Evolutionary conservation across 2,113 vertebrate genomes (phyloP), one percentile per base, ranked within the genome.

Genomic region (Empidonax alnorum): DNA sequence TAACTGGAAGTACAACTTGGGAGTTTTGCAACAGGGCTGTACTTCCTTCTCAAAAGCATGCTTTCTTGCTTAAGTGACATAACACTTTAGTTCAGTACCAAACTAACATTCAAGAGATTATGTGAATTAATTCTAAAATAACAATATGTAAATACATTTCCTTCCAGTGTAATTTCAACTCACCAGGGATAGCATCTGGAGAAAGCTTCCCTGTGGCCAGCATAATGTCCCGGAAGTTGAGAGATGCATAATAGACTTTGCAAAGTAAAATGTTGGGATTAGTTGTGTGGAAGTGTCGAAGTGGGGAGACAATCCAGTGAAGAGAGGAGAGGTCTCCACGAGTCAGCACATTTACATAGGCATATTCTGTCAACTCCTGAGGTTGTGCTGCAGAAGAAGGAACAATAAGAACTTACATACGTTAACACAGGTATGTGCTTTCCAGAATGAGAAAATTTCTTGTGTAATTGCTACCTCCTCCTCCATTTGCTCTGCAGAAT

Each of bases 141-240:
- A 22, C 3, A 53, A 56, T 2, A 44, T 9, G 18, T 10, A 49
- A 73, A 50, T 35, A 50, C 5, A 21, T 75, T 73, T 80, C 87
- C 37, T 62, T 73, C 33, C 33, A 49, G 28, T 13, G 58, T 21
- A 37, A 46, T 65, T 83, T 68, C 50, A 93, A 88, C 82, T 41
- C 92, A 99, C 99, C 99, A 98, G 99, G 99, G 74, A 99, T 99
- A 79, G 99, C 98, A 8, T 99, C 99, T 1, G 99, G 98, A 14
- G 99, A 98, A 61, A 99, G 98, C 89, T 99, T 99, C 84, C 99
- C 99, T 0, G 99, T 99, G 76, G 99, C 99, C 93, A 99, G 96
- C 99, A 99, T 99, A 80, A 99, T 98, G 79, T 99, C 99, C 14
- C 99, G 96, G 97, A 99, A 99, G 96, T 99, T 99, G 58, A 99